A percentile compares a stretch with the other conserved stretches of the same genome.
phyloP scores from a whole-genome alignment of 1,140 invertebrate genomes.

The Bemisia tabaci region DNA sequence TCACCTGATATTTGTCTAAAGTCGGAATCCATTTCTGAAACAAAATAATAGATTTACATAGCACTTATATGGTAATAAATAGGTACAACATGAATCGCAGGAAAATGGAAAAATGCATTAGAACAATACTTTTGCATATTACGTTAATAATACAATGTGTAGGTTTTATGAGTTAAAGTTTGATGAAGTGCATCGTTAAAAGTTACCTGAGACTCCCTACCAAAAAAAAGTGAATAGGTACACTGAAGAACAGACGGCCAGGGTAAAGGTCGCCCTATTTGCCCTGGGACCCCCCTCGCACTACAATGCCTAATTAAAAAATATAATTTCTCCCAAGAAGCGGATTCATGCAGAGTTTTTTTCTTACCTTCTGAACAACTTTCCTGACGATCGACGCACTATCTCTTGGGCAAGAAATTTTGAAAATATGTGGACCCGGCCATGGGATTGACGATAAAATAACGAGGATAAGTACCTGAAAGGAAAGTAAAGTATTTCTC shows the following conservation, averaged over 20 bases:
- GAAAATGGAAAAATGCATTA: neutral
- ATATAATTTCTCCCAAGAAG: neutral
- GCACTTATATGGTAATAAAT: neutral
- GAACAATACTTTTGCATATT: neutral
- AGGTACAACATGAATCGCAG: neutral
- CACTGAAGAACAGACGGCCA: too few relatives aligned
- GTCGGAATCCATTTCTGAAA: conserved; percentile 73
- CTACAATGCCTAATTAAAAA: too few relatives aligned
- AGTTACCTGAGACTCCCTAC: too few relatives aligned
- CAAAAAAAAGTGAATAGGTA: too few relatives aligned
- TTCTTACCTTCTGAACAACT: conserved; percentile 60
- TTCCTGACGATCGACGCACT: conserved; percentile 76
- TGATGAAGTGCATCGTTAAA: too few relatives aligned
- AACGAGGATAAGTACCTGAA: conserved; percentile 58
- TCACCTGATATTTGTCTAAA: conserved; percentile 68
- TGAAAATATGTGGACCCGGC: conserved; percentile 70
- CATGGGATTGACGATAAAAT: conserved; percentile 70
- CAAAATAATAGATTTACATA: conserved; percentile 4
- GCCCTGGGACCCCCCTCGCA: too few relatives aligned
- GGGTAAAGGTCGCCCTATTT: too few relatives aligned
- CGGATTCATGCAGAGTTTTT: neutral
- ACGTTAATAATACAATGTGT: neutral
- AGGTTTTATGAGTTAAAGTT: too few relatives aligned
- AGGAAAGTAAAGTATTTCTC: conserved; percentile 14
- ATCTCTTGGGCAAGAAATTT: conserved; percentile 73